These are phyloP conservation scores for Brachypteracias leptosomus DNA, from an alignment of 2,113 vertebrate genomes.

Conservation along the genomic window DNA sequence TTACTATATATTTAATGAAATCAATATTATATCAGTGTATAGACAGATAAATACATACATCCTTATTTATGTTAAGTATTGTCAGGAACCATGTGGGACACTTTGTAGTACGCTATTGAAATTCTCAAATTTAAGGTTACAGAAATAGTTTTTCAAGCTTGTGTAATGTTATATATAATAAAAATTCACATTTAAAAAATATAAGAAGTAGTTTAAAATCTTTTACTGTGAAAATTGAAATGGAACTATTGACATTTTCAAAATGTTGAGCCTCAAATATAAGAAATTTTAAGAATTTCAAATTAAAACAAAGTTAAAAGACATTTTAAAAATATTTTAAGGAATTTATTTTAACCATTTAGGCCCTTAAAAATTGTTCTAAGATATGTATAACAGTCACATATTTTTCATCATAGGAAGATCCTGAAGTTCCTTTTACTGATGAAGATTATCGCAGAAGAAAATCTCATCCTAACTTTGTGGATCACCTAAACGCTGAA, in stretches of 20 bases:
- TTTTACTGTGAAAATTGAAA: neutral
- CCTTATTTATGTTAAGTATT: neutral
- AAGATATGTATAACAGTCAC: neutral
- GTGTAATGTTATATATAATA: neutral
- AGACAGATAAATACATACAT: neutral
- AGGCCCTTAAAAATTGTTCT: neutral
- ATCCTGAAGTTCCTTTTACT: conserved; percentile 78
- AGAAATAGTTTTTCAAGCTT: neutral
- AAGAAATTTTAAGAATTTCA: neutral
- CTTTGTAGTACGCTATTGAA: neutral
- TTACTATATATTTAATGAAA: neutral
- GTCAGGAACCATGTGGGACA: fast-evolving
- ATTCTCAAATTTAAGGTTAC: neutral
- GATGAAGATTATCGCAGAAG: conserved; percentile 87
- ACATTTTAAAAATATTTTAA: neutral
- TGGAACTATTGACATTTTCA: neutral
- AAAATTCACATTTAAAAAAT: neutral
- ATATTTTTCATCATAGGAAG: conserved; percentile 72
- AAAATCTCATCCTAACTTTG: conserved; percentile 85
- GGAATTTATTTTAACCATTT: neutral
- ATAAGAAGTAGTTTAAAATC: neutral
- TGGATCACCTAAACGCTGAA: conserved; percentile 82
- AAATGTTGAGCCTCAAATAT: neutral
- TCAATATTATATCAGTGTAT: neutral
- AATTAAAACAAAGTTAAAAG: neutral